Evolutionary conservation across 2,797 vertebrate species (phyloP).

Genomic region (Pseudochirops cupreus): DNA sequence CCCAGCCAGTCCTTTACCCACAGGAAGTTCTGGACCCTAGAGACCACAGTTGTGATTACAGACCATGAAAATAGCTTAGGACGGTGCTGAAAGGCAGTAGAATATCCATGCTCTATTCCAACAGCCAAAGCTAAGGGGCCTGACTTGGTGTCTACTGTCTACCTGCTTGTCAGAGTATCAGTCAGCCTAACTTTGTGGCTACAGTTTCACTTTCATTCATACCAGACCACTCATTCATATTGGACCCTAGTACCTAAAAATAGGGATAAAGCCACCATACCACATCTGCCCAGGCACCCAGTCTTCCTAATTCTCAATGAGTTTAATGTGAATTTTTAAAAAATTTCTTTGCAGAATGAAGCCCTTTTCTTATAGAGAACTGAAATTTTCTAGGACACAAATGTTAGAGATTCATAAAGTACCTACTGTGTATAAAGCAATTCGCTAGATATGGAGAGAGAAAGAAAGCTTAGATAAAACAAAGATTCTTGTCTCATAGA

Average conservation of each 20-base stretch:
- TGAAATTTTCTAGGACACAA: not conserved
- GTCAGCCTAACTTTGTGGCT: not conserved
- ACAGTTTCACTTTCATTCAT: not conserved
- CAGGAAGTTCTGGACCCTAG: constrained; percentile 65
- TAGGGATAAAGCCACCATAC: not conserved
- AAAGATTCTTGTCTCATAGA: not conserved
- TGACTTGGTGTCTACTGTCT: not conserved
- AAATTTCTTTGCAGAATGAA: not conserved
- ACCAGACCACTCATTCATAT: not conserved
- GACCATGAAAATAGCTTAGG: constrained; percentile 44
- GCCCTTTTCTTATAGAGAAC: not conserved
- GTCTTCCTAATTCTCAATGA: not conserved
- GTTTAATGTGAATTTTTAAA: not conserved
- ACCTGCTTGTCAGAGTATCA: not conserved
- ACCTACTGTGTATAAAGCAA: not conserved
- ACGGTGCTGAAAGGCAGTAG: not conserved
- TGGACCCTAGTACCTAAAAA: not conserved
- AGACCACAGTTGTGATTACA: constrained; percentile 65
- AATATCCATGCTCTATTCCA: not conserved
- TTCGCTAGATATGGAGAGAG: not conserved
- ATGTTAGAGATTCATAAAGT: not conserved
- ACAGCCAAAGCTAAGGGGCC: not conserved
- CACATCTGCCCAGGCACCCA: not conserved
- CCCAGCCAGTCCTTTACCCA: constrained; percentile 50
- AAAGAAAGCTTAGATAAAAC: not conserved